These are phyloP conservation scores for Paradisaea rubra DNA, from an alignment of 2,113 vertebrate species.

Conservation along the genomic window DNA sequence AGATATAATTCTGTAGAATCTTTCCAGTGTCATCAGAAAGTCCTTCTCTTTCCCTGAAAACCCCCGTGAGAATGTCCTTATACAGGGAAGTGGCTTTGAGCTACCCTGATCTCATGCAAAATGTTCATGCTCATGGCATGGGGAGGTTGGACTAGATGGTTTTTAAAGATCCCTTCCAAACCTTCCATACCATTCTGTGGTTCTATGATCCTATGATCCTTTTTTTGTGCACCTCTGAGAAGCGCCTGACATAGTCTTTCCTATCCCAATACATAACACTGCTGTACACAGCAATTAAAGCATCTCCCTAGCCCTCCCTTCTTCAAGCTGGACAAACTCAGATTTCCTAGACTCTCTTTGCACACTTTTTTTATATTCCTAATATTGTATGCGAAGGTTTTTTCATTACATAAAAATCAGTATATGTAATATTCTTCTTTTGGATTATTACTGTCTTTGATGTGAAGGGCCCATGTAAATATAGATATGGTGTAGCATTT, in stretches of 20 bases:
- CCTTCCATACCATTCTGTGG: neutral
- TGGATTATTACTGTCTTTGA: neutral
- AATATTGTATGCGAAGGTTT: neutral
- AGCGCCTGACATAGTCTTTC: neutral
- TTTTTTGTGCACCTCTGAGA: neutral
- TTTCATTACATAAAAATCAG: neutral
- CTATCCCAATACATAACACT: neutral
- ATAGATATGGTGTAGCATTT: neutral
- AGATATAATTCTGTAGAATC: neutral
- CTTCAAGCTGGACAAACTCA: neutral
- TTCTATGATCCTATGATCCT: too few species aligned
- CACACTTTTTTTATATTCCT: neutral
- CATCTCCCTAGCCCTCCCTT: neutral
- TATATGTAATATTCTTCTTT: neutral
- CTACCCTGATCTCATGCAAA: neutral
- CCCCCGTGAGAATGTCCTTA: rapidly evolving
- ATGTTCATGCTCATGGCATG: too few species aligned
- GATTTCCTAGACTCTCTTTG: neutral
- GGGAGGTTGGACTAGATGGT: neutral
- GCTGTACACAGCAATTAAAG: neutral
- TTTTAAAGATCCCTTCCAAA: neutral
- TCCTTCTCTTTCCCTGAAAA: neutral
- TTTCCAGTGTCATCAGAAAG: neutral
- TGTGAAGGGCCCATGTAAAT: neutral
- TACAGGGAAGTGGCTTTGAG: neutral